Evolutionary conservation across 1,140 invertebrate species (phyloP).

Genomic region (Listronotus bonariensis): DNA sequence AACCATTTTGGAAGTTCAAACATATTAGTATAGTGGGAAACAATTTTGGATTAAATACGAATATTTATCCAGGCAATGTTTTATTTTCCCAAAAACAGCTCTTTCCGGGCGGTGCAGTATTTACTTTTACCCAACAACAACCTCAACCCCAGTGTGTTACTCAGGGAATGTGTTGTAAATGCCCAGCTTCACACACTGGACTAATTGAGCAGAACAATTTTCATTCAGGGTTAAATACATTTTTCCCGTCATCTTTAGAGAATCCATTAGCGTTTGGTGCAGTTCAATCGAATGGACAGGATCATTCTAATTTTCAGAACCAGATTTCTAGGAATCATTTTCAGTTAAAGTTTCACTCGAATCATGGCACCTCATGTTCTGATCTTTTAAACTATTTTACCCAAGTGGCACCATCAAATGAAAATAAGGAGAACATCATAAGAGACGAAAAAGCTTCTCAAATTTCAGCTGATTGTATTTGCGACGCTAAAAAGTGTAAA

Average conservation of each 20-base stretch:
- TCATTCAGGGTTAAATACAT: slow-evolving; percentile 8
- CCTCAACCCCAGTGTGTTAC: background rate
- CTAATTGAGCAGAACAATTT: background rate
- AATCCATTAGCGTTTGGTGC: slow-evolving; percentile 11
- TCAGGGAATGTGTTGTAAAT: slow-evolving; percentile 13
- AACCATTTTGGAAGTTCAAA: too few species aligned
- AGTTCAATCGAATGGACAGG: slow-evolving; percentile 9
- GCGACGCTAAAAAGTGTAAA: too few species aligned
- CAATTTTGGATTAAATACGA: background rate
- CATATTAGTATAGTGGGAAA: slow-evolving; percentile 30
- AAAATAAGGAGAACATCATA: background rate
- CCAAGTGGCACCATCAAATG: slow-evolving; percentile 20
- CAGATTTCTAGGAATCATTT: slow-evolving; percentile 21
- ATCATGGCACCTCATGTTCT: slow-evolving; percentile 33
- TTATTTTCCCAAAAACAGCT: slow-evolving; percentile 32
- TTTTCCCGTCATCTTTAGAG: slow-evolving; percentile 29
- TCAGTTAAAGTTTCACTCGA: slow-evolving; percentile 38
- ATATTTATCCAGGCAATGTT: background rate
- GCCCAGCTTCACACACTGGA: background rate
- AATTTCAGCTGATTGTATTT: slow-evolving; percentile 21
- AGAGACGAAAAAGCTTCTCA: slow-evolving; percentile 19
- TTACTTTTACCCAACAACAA: slow-evolving; percentile 32
- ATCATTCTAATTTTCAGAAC: slow-evolving; percentile 23
- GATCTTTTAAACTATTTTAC: slow-evolving; percentile 22
- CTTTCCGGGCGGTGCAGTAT: slow-evolving; percentile 36